Evolutionary conservation across 2,797 vertebrate genomes (phyloP).

Genomic region (Cephalopachus bancanus): DNA sequence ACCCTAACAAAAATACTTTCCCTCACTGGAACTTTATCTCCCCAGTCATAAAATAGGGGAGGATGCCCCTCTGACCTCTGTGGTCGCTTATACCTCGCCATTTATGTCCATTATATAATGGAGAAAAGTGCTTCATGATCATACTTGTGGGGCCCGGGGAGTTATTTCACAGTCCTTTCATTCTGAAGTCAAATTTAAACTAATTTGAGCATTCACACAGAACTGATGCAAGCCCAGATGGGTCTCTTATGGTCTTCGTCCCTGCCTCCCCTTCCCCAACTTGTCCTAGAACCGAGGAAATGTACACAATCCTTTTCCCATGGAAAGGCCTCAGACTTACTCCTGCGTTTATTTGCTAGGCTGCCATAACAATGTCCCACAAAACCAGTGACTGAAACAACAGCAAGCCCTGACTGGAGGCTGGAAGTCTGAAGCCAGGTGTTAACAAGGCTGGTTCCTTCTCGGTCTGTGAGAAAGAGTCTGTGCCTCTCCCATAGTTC

Average conservation of each 20-base stretch:
- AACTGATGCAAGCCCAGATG: background rate
- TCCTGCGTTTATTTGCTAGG: background rate
- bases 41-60: background rate
- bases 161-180: background rate
- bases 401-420: background rate
- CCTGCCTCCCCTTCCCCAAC: background rate
- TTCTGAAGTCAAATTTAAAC: slow-evolving; percentile 4
- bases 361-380: background rate
- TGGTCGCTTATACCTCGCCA: background rate
- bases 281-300: background rate
- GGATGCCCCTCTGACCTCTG: background rate
- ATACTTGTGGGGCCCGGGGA: background rate
- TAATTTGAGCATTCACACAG: background rate
- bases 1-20: background rate
- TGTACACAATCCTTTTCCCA: fast-evolving
- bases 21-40: background rate
- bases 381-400: too few relatives aligned
- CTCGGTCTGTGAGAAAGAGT: background rate
- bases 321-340: background rate
- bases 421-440: background rate
- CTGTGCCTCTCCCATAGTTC: background rate
- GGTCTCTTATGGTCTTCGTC: background rate
- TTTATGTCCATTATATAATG: background rate
- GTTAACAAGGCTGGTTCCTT: background rate
- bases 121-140: background rate